phyloP scores from a whole-genome alignment of 2,113 vertebrate species.

The Sander vitreus region DNA sequence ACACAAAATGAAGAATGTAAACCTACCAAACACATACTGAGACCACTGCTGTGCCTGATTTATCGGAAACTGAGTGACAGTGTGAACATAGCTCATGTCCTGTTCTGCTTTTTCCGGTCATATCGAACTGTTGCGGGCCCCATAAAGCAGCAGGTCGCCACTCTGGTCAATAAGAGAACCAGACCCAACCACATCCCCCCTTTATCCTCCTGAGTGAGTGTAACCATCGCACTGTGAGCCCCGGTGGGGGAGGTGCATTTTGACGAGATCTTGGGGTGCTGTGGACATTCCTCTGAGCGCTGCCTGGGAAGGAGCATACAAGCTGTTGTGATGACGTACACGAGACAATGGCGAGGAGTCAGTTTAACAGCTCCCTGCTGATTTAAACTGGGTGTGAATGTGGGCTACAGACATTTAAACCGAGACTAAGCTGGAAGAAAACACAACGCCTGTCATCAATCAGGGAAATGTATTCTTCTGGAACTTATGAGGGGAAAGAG shows the following conservation, averaged over 20 bases:
- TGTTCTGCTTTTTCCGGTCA: not conserved
- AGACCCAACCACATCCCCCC: not conserved
- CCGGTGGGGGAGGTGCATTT: conserved; percentile 33
- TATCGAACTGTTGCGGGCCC: not conserved
- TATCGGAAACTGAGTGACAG: not conserved
- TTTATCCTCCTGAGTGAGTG: not conserved
- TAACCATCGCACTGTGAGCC: conserved; percentile 67
- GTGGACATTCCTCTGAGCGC: conserved; percentile 80
- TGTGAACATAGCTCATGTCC: not conserved
- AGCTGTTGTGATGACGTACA: conserved; percentile 40
- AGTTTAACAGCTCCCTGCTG: conserved; percentile 41
- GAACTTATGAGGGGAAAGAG: not conserved
- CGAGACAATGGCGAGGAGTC: conserved; percentile 38
- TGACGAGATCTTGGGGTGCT: conserved; percentile 52
- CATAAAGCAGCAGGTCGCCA: conserved; percentile 17
- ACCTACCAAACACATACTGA: not conserved
- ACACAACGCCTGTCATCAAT: not conserved
- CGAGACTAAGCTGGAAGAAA: not conserved
- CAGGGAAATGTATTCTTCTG: not conserved
- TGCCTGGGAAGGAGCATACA: conserved; percentile 71
- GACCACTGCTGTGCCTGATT: not conserved
- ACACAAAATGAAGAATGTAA: not conserved
- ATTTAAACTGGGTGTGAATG: conserved; percentile 31
- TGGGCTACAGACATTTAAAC: not conserved
- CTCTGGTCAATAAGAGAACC: conserved; percentile 23